A percentile compares a stretch with the other conserved stretches of the same genome.
Evolutionary conservation across 2,797 vertebrate genomes (phyloP).

Genomic region (Chaetodon trifasciatus): DNA sequence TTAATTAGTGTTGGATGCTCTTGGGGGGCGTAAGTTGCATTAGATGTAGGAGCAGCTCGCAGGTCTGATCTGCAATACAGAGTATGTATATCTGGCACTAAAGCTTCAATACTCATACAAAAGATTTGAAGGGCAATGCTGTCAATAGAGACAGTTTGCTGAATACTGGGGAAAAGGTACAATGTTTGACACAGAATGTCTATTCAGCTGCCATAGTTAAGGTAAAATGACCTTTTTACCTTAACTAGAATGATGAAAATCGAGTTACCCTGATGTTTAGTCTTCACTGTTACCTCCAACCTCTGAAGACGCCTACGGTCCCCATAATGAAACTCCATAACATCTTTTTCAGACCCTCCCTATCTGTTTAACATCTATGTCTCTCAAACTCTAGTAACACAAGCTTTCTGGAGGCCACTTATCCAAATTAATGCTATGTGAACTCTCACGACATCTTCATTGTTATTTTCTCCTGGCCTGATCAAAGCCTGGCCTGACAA

Average conservation of each 20-base stretch:
- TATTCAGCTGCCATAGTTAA: not conserved
- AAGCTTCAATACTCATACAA: not conserved
- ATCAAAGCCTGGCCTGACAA: not conserved
- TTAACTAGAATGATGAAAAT: not conserved
- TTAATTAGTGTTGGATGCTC: conserved; percentile 38
- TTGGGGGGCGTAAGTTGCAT: conserved; percentile 6
- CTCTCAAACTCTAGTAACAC: not conserved
- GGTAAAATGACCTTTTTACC: not conserved
- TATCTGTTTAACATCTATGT: not conserved
- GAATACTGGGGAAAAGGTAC: not conserved
- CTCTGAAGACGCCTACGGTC: not conserved
- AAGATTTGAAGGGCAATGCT: conserved; percentile 1
- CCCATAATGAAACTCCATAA: not conserved
- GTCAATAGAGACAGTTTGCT: conserved; percentile 1
- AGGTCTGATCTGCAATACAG: conserved; percentile 1
- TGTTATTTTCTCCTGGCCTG: not conserved
- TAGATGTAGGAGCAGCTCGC: conserved; percentile 18
- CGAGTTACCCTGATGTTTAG: not conserved
- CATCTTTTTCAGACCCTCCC: not conserved
- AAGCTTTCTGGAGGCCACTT: not conserved
- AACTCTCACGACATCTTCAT: not conserved
- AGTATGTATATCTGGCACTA: not conserved
- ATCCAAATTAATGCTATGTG: not conserved
- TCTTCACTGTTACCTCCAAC: not conserved
- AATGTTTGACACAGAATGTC: not conserved